A percentile compares a stretch with the other conserved stretches of the same genome.
Evolutionary conservation across 2,797 vertebrate genomes (phyloP).

Genomic region (Amblyraja radiata): DNA sequence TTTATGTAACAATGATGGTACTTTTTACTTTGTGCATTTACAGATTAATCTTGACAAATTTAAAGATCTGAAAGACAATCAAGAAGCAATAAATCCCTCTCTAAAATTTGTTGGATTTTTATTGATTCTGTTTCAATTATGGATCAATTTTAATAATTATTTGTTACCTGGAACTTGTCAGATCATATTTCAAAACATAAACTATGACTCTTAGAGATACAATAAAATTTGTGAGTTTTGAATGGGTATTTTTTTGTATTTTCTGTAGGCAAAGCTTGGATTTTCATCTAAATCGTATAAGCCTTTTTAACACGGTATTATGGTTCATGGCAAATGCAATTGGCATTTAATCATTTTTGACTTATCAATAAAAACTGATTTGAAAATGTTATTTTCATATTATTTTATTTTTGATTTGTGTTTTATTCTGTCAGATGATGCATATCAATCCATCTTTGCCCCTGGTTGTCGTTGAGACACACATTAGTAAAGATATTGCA

Average conservation of each 20-base stretch:
- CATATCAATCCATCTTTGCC: background rate
- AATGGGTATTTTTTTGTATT: background rate
- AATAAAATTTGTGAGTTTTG: background rate
- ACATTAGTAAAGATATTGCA: background rate
- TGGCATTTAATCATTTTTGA: slow-evolving; percentile 3
- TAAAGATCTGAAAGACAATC: background rate
- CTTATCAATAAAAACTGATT: background rate
- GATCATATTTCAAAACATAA: background rate
- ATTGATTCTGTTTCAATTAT: background rate
- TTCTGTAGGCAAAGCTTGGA: background rate
- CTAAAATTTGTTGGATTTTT: background rate
- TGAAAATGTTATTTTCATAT: background rate
- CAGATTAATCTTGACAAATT: slow-evolving; percentile 13
- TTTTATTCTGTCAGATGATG: background rate
- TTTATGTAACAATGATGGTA: background rate
- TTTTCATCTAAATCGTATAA: background rate
- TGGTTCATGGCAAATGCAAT: background rate
- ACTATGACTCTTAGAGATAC: too few species aligned
- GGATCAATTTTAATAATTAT: background rate
- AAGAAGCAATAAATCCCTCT: background rate
- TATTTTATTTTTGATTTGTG: background rate
- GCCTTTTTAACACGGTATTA: background rate
- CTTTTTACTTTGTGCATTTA: background rate
- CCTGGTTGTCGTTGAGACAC: too few species aligned
- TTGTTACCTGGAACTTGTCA: background rate